A percentile compares a stretch with the other conserved stretches of the same genome.
These are phyloP conservation scores for Dicerorhinus sumatrensis DNA, from an alignment of 2,113 vertebrate genomes.

Conservation along the genomic window DNA sequence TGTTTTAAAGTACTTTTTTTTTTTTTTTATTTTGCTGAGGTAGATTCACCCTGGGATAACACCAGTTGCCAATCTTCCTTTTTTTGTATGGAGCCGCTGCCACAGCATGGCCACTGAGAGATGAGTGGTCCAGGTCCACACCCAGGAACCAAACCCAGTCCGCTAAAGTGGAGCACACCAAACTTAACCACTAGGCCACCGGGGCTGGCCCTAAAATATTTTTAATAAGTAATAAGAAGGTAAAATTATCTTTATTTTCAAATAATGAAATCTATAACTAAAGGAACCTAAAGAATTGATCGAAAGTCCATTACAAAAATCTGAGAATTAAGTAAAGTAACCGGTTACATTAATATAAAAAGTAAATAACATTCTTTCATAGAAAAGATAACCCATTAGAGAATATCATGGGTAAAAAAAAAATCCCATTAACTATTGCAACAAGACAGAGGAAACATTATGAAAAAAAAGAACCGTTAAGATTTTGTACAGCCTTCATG, in stretches of 20 bases:
- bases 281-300: background rate
- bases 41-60: no score
- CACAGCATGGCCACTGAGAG: no score
- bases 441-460: background rate
- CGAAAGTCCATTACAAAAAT: background rate
- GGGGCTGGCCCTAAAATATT: background rate
- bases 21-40: no score
- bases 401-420: background rate
- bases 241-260: constrained; percentile 26
- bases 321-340: constrained; percentile 2
- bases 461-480: background rate
- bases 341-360: constrained; percentile 33
- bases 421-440: background rate
- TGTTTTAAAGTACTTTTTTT: background rate
- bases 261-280: constrained; percentile 22
- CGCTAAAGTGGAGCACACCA: no score
- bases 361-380: constrained; percentile 11
- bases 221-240: background rate
- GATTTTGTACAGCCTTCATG: background rate
- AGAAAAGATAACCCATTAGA: background rate
- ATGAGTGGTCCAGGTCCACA: no score
- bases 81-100: no score
- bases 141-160: no score
- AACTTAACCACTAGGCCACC: no score
- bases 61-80: no score